Base-by-base conservation (phyloP, 2,113 vertebrate species). In the Gymnocephalus cernua region DNA sequence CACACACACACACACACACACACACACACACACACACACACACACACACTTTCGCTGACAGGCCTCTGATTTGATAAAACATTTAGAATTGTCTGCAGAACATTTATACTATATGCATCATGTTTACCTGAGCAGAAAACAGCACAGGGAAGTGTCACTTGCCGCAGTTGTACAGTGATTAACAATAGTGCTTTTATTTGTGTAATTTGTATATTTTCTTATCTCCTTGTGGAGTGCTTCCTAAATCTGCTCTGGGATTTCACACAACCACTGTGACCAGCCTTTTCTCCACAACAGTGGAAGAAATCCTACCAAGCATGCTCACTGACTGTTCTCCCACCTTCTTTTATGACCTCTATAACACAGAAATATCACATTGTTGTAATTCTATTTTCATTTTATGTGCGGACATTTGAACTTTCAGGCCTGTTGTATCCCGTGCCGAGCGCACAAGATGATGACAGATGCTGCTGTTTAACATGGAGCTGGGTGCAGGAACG, bases 331-430 rank as follows among this genome's bases (percentile, higher is more conserved):
- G 32, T 61, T 69, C 23, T 19, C 21, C 41, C 71, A 47, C 53
- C 73, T 67, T 51, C 62, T 69, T 89, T 62, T 69, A 75, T 63
- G 58, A 63, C 70, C 85, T 25, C 87, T 19, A 50, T 69, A 77
- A 72, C 54, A 23, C 79, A 70, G 74, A 88, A 84, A 86, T 67
- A 90, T 92, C 79, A 78, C 88, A 79, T 82, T 88, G 89, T 90
- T 89, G 83, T 88, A 88, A 84, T 80, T 87, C 77, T 88, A 74
- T 84, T 88, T 92, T 48, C 3, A 19, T 79, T 88, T 93, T 79
- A 91, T 90, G 85, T 70, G 85, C 14, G 35, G 88, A 89, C 81
- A 63, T 92, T 83, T 93, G 86, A 93, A 91, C 90, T 90, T 59
- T 69, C 14, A 0, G 14, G 80, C 69, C 71, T 67, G 27, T 82